Percentiles rank a stretch among this genome's conserved stretches.
Conservation (phyloP, 2,888 invertebrate species). For the Cantharis nigra region DNA sequence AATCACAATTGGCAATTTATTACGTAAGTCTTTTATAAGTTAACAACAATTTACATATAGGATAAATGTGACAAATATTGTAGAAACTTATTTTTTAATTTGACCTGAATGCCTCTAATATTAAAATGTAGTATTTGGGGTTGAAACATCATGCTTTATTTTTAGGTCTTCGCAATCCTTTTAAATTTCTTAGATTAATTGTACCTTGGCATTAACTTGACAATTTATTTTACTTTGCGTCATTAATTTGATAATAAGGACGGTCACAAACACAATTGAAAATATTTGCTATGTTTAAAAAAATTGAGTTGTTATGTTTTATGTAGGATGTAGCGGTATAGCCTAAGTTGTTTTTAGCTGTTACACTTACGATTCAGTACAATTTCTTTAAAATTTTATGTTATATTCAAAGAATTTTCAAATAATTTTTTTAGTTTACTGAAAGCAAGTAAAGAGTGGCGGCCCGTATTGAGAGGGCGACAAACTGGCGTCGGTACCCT, state of each 20-base stretch:
- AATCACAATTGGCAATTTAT: constrained; percentile 13
- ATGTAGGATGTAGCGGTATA: background rate
- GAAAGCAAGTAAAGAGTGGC: background rate
- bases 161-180: background rate
- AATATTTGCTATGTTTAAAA: background rate
- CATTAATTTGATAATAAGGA: background rate
- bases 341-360: background rate
- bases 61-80: background rate
- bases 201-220: background rate
- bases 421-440: background rate
- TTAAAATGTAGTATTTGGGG: background rate
- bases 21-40: constrained; percentile 8
- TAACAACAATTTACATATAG: background rate
- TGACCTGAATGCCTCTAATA: background rate
- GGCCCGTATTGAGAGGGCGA: background rate
- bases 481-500: background rate
- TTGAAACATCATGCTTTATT: background rate
- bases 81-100: background rate
- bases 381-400: background rate
- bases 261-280: background rate
- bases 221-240: background rate
- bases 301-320: background rate
- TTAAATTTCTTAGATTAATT: background rate
- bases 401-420: background rate
- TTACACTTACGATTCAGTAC: background rate